A percentile compares a stretch with the other conserved stretches of the same genome.
These are phyloP conservation scores for Neodontobutis hainanensis DNA, from an alignment of 2,113 vertebrate genomes.

Conservation along the genomic window DNA sequence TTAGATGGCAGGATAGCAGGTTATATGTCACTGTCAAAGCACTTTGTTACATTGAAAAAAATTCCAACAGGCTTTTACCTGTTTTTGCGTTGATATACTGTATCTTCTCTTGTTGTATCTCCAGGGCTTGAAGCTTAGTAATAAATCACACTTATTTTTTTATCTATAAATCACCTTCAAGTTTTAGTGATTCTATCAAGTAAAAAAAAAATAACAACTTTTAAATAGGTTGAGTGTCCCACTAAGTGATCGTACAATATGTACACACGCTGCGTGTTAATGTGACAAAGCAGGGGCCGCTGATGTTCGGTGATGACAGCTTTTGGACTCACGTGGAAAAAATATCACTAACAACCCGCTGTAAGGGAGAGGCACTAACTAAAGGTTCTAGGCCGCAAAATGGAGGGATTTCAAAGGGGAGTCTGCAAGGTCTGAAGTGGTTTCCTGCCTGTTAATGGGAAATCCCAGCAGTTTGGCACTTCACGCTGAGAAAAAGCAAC, in stretches of 20 bases:
- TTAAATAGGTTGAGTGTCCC: too few species aligned
- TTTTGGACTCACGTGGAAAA: slow-evolving; percentile 37
- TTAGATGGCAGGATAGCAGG: slow-evolving; percentile 6
- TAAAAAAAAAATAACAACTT: too few species aligned
- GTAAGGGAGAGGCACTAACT: slow-evolving; percentile 26
- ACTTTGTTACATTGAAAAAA: not conserved
- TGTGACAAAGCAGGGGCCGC: not conserved
- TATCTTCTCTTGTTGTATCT: not conserved
- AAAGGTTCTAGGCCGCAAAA: slow-evolving; percentile 9
- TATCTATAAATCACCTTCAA: too few species aligned
- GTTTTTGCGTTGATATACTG: not conserved
- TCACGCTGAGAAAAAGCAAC: slow-evolving; percentile 1
- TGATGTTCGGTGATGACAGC: slow-evolving; percentile 35
- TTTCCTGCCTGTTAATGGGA: slow-evolving; percentile 11
- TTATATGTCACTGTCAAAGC: slow-evolving; percentile 29
- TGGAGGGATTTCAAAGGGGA: slow-evolving; percentile 19
- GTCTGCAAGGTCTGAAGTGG: slow-evolving; percentile 22
- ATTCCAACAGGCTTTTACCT: not conserved
- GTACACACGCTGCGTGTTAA: slow-evolving; percentile 18
- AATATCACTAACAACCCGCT: slow-evolving; percentile 41
- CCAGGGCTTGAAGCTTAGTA: not conserved
- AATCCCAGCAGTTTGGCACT: slow-evolving; percentile 23
- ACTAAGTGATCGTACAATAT: not conserved
- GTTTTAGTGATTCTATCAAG: too few species aligned
- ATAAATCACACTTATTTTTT: slow-evolving; percentile 4